Conservation (phyloP, 2,113 vertebrate genomes). For the zebrafish (Danio rerio) region DNA sequence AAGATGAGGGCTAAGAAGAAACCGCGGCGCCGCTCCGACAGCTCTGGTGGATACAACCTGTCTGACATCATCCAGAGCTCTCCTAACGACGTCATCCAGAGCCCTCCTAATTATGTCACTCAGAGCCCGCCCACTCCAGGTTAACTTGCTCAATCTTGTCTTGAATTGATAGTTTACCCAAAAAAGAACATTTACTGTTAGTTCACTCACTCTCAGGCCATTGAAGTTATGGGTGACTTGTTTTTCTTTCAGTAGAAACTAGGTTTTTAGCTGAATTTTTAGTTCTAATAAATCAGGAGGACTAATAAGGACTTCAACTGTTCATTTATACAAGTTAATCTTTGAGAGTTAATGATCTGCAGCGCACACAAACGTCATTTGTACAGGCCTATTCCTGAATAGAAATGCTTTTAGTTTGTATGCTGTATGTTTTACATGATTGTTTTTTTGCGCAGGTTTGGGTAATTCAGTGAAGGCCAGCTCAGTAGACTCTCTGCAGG, state of each 20-base stretch:
- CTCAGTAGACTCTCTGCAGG: slow-evolving; percentile 92
- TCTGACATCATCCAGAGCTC: slow-evolving; percentile 93
- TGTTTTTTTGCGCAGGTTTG: slow-evolving; percentile 66
- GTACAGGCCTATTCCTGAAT: too few relatives aligned
- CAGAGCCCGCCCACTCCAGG: slow-evolving; percentile 50
- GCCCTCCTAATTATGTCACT: slow-evolving; percentile 71
- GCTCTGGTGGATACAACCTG: slow-evolving; percentile 95
- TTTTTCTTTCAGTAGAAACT: too few relatives aligned
- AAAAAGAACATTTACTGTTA: too few relatives aligned
- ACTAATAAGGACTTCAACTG: too few relatives aligned
- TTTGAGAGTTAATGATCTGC: too few relatives aligned
- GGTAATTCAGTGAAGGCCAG: slow-evolving; percentile 82
- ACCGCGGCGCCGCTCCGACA: slow-evolving; percentile 88
- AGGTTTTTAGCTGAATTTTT: too few relatives aligned
- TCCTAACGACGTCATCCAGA: slow-evolving; percentile 63
- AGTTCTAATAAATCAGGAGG: too few relatives aligned
- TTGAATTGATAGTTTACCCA: too few relatives aligned
- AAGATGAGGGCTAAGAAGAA: slow-evolving; percentile 96
- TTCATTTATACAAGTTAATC: too few relatives aligned
- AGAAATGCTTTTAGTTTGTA: background rate
- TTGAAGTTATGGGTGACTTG: too few relatives aligned
- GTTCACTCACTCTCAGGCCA: too few relatives aligned
- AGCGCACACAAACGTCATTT: too few relatives aligned
- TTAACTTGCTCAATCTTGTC: background rate
- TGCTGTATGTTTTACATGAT: background rate